These are phyloP conservation scores for Hemithea aestivaria DNA, from an alignment of 2,888 invertebrate species.

Conservation along the genomic window DNA sequence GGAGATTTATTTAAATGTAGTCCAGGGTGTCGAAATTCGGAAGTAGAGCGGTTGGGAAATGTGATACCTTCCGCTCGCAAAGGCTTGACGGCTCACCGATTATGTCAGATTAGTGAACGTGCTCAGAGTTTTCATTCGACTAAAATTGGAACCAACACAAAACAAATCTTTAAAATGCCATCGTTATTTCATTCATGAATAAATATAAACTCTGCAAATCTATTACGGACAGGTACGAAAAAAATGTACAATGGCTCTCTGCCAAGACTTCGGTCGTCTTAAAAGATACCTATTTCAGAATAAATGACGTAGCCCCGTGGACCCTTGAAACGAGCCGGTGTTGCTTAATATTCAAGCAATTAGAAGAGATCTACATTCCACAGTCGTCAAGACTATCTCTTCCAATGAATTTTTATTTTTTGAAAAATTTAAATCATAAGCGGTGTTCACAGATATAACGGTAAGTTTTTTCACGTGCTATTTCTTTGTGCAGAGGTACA, in stretches of 20 bases:
- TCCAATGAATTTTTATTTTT: too few species aligned
- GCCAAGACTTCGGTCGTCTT: conserved; percentile 46
- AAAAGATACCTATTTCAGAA: conserved; percentile 37
- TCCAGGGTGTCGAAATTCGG: conserved; percentile 28
- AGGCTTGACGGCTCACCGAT: conserved; percentile 26
- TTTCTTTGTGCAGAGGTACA: conserved; percentile 42
- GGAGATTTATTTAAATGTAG: conserved; percentile 28
- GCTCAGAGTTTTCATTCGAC: conserved; percentile 15
- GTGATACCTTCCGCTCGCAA: conserved; percentile 28
- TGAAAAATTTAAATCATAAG: too few species aligned
- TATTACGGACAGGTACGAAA: conserved; percentile 37
- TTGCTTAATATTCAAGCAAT: conserved; percentile 54
- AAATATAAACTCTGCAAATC: conserved; percentile 21
- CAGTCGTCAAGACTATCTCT: too few species aligned
- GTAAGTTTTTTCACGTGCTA: conserved; percentile 5
- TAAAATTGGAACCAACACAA: conserved; percentile 16
- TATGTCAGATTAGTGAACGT: conserved; percentile 33
- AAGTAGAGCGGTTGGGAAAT: conserved; percentile 14
- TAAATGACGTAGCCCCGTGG: conserved; percentile 35
- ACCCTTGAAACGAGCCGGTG: conserved; percentile 31
- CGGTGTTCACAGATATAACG: too few species aligned
- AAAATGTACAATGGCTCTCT: conserved; percentile 37
- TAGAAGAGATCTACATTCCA: conserved; percentile 29
- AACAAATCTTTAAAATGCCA: conserved; percentile 10
- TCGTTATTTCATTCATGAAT: conserved; percentile 25